Conservation (phyloP, 2,797 vertebrate species). For the Gobio occitaniae region DNA sequence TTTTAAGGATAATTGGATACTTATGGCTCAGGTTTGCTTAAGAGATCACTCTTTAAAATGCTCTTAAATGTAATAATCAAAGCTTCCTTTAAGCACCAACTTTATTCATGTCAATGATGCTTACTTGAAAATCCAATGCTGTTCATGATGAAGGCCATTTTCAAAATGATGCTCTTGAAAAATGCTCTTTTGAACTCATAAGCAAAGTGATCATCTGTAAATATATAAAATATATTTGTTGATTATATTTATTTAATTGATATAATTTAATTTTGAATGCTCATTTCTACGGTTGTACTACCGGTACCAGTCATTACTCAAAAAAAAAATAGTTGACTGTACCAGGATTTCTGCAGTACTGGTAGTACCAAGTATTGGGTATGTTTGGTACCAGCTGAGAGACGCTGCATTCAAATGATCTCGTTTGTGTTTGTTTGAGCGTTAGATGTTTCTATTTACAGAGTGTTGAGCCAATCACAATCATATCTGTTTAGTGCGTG, state of each 20-base stretch:
- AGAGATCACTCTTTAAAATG: constrained; percentile 68
- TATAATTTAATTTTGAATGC: background rate
- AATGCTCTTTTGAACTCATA: background rate
- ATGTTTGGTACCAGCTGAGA: no score
- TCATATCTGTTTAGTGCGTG: background rate
- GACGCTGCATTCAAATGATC: no score
- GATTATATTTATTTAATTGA: background rate
- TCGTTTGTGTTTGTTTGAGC: no score
- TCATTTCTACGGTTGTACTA: no score
- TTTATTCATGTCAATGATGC: constrained; percentile 44
- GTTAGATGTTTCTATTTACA: background rate
- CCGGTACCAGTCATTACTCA: no score
- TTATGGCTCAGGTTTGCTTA: constrained; percentile 59
- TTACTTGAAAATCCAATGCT: constrained; percentile 42
- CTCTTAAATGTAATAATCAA: constrained; percentile 70
- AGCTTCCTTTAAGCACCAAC: constrained; percentile 41
- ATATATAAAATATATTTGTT: background rate
- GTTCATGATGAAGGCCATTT: constrained; percentile 59
- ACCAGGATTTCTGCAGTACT: no score
- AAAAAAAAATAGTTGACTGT: no score
- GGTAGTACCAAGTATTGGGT: no score
- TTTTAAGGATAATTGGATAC: constrained; percentile 73
- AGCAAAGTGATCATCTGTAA: background rate
- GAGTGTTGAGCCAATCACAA: background rate
- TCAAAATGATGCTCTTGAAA: constrained; percentile 40